Base-by-base conservation (phyloP, 2,888 invertebrate genomes). In the Synergus japonicus region DNA sequence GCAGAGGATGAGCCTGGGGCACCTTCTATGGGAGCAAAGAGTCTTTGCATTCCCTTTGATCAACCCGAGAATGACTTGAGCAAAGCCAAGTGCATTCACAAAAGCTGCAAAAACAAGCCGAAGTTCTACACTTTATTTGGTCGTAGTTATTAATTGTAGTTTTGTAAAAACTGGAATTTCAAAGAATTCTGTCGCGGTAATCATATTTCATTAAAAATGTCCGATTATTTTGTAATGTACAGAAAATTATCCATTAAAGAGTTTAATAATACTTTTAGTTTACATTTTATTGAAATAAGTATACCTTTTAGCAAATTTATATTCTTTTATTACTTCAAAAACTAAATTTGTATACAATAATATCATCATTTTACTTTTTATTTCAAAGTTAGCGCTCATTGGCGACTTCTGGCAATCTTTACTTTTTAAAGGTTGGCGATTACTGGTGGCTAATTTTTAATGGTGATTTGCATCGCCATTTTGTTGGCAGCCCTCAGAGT, bases 1-100 rank as follows among this genome's bases (percentile, higher is more conserved):
- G 94, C 87, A 1, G 94, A 94, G 81, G 94, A 92, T 89, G 96
- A 96, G 81, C 94, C 95, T 77, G 97, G 97, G 80, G 97, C 97
- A 37, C 97, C 98, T 41, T 95, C 98, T 0, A 99, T 99, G 99
- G 99, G 99, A 63, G 99, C 99, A 9, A 99, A 99, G 93, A 96
- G 98, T 10, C 94, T 99, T n/a, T 99, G 99, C 92, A 97, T 99
- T 89, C 99, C 99, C 4, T 97, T 99, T 92, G 94, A 97, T 76
- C 99, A 98, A 89, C 95, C 95, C 5, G 92, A 91, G 69, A 87
- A 89, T 49, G 93, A 95, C 2, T 91, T 93, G 8, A 90, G 93
- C 12, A 91, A 92, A 4, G 95, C 96, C 83, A 95, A 95, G 86
- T 99, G 99, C 92, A 96, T 99, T 87, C 95, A 98, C 92, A 97